Percentiles rank a stretch among this genome's conserved stretches.
Evolutionary conservation across 2,113 vertebrate species (phyloP).

Genomic region (Heloderma charlesbogerti): DNA sequence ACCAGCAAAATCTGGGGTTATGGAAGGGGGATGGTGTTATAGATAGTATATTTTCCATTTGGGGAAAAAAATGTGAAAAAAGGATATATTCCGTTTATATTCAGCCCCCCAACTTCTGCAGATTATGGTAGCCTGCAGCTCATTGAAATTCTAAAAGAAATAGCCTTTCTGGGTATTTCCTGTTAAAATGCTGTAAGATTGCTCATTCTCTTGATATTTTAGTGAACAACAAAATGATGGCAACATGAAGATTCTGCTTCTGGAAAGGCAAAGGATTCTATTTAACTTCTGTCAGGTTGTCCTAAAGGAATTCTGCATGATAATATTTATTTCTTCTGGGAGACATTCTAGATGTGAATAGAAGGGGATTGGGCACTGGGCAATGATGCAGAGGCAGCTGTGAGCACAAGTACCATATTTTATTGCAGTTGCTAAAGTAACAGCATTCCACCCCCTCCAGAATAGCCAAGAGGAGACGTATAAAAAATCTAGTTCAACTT

Average conservation of each 20-base stretch:
- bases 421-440: constrained; percentile 27
- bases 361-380: neutral
- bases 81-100: constrained; percentile 58
- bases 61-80: constrained; percentile 58
- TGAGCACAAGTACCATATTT: neutral
- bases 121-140: constrained; percentile 56
- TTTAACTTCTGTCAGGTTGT: constrained; percentile 50
- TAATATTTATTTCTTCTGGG: constrained; percentile 52
- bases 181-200: constrained; percentile 49
- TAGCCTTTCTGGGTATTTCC: constrained; percentile 41
- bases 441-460: neutral
- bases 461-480: constrained; percentile 31
- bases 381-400: constrained; percentile 23
- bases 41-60: constrained; percentile 62
- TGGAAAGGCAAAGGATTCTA: constrained; percentile 51
- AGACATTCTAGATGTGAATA: constrained; percentile 43
- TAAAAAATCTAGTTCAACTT: constrained; percentile 30
- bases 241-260: constrained; percentile 44
- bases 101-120: constrained; percentile 58
- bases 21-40: constrained; percentile 58
- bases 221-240: constrained; percentile 46
- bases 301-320: constrained; percentile 30
- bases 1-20: constrained; percentile 56
- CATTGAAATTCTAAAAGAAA: constrained; percentile 62
- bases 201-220: constrained; percentile 52